Base-by-base conservation (phyloP, 2,113 vertebrate species). In the Brachionichthys hirsutus region DNA sequence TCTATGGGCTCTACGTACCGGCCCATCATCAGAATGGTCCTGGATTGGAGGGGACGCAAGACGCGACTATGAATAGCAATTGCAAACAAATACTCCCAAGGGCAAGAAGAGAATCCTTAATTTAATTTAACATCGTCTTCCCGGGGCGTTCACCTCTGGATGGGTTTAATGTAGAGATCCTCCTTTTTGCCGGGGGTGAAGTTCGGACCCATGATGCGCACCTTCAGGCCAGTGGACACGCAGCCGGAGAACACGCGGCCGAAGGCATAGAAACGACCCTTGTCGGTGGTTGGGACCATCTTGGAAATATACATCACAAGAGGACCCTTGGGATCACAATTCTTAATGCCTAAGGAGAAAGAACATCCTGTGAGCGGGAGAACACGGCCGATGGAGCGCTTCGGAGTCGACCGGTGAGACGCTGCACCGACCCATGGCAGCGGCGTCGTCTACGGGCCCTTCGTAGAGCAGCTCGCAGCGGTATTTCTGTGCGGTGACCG, bases 221-320 rank as follows among this genome's bases (percentile, higher is more conserved):
- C 95, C 81, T 98, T 98, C 62, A 94, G 81, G 55, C 96, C 96
- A 38, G 94, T 97, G 0, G 95, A 94, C 9, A 97, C 94, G 2
- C 83, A 72, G 13, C 96, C 95, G 24, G 97, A 98, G 82, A 98
- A 98, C 22, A 98, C 96, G 2, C 95, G 93, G 0, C 97, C 96
- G 0, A 98, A 98, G 24, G 97, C 96, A 0, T 98, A 98, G 85
- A 98, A 98, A 13, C 96, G 93, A 62, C 97, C 96, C 75, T 98
- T 98, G 85, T 98, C 95, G 0, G 88, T 90, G 20, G 97, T 98
- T 44, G 96, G 97, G 70, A 98, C 96, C 96, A 98, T 98, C 87
- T 98, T 98, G 14, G 97, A 98, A 76, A 98, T 97, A 90, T 98
- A 98, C 93, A 98, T 95, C 94, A 98, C 98, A 18, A 98, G 83